These are phyloP conservation scores for Montipora capitata DNA, from an alignment of 92 coral and sea anemone genomes.

Conservation along the genomic window DNA sequence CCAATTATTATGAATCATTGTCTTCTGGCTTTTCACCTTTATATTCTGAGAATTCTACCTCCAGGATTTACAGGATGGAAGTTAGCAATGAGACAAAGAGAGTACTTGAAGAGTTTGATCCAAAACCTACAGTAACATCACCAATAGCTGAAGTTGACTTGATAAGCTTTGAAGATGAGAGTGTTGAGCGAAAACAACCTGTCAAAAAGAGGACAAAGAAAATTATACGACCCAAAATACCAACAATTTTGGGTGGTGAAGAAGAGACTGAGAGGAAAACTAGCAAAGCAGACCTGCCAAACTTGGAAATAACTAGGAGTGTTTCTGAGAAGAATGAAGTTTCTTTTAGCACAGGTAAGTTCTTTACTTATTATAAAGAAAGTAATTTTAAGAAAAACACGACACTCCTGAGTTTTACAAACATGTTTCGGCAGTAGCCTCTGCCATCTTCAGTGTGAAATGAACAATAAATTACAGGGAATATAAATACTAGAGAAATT, in stretches of 20 bases:
- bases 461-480: no score
- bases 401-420: no score
- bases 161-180: constrained; percentile 81
- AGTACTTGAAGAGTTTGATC: constrained; percentile 49
- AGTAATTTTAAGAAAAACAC: no score
- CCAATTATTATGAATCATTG: constrained; percentile 25
- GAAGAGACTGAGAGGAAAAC: constrained; percentile 52
- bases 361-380: no score
- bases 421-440: no score
- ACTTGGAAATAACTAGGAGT: neutral
- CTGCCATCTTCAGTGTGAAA: no score
- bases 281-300: neutral
- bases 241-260: constrained; percentile 87
- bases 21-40: neutral
- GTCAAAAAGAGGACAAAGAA: constrained; percentile 81
- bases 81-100: constrained; percentile 17
- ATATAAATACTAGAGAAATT: no score
- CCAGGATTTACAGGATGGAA: neutral
- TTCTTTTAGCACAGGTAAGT: constrained; percentile 28
- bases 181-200: constrained; percentile 53
- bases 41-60: constrained; percentile 1
- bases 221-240: constrained; percentile 93
- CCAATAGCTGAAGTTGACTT: constrained; percentile 72
- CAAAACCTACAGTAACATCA: constrained; percentile 5
- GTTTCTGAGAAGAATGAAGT: neutral